Percentiles rank a stretch among this genome's conserved stretches.
phyloP scores from a whole-genome alignment of 2,888 invertebrate genomes.

The Drosophila mayaguana region DNA sequence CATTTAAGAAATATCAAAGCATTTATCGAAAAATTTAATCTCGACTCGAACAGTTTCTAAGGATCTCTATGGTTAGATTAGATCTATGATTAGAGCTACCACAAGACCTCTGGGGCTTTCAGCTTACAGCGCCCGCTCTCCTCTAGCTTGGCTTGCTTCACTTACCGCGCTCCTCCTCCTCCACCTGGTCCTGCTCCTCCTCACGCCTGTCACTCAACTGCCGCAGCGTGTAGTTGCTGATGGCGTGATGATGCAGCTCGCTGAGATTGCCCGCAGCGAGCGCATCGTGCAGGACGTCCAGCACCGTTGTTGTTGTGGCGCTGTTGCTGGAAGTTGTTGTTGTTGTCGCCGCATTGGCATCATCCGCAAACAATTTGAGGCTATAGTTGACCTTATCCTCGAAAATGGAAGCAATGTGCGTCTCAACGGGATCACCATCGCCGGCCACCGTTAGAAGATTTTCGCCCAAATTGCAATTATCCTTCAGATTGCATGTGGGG shows the following conservation, averaged over 20 bases:
- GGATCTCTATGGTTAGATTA: no score
- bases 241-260: slow-evolving; percentile 46
- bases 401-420: slow-evolving; percentile 82
- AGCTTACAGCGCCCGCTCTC: no score
- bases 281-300: slow-evolving; percentile 57
- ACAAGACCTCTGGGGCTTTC: background rate
- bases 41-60: background rate
- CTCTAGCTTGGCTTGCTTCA: background rate
- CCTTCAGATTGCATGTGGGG: slow-evolving; percentile 82
- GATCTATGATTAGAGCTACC: background rate
- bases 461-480: slow-evolving; percentile 81
- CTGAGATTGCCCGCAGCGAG: slow-evolving; percentile 56
- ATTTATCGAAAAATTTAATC: no score
- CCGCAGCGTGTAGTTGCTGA: slow-evolving; percentile 63
- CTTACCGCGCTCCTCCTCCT: slow-evolving; percentile 79
- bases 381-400: slow-evolving; percentile 84
- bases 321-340: slow-evolving; percentile 4
- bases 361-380: slow-evolving; percentile 81
- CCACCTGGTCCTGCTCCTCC: slow-evolving; percentile 50
- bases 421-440: slow-evolving; percentile 73
- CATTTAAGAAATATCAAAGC: background rate
- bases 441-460: slow-evolving; percentile 69
- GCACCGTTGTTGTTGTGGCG: slow-evolving; percentile 54
- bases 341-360: slow-evolving; percentile 34
- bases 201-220: slow-evolving; percentile 37